These are phyloP conservation scores for Fistularia commersonii DNA, from an alignment of 2,797 vertebrate species.

Conservation along the genomic window DNA sequence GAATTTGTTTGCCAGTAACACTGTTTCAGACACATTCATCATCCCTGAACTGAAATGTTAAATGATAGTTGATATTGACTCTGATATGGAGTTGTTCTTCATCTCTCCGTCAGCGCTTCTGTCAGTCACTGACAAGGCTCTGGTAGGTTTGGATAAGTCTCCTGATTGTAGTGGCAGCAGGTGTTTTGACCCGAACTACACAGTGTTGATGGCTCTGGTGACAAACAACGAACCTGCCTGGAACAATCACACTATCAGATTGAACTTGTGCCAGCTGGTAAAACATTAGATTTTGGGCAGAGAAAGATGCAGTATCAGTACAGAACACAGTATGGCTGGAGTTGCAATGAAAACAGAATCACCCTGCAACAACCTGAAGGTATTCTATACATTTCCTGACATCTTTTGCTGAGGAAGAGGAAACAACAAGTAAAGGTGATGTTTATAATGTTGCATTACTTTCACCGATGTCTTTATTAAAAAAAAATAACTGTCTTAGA, in stretches of 20 bases:
- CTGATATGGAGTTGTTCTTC: conserved; percentile 11
- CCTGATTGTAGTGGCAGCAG: conserved; percentile 45
- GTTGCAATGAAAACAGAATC: too few relatives aligned
- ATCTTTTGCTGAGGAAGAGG: too few relatives aligned
- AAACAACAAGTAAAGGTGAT: too few relatives aligned
- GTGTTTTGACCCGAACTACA: conserved; percentile 28
- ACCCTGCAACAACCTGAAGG: too few relatives aligned
- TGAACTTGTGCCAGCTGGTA: conserved; percentile 42
- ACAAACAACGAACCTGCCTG: conserved; percentile 37
- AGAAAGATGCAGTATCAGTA: too few relatives aligned
- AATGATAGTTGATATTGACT: neutral
- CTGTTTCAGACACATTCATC: conserved; percentile 5
- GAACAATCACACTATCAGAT: conserved; percentile 52
- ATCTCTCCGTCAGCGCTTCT: conserved; percentile 23
- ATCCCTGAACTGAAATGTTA: conserved; percentile 5
- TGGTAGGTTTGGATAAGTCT: conserved; percentile 21
- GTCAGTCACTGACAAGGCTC: conserved; percentile 35
- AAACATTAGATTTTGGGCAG: conserved; percentile 12
- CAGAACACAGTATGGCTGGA: too few relatives aligned
- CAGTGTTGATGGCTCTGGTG: conserved; percentile 30
- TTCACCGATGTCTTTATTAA: too few relatives aligned
- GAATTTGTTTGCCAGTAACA: too few relatives aligned
- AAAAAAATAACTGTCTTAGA: too few relatives aligned
- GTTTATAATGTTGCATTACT: too few relatives aligned
- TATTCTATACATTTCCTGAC: too few relatives aligned